phyloP scores from a whole-genome alignment of 2,888 invertebrate species.

The Callimorpha dominula region DNA sequence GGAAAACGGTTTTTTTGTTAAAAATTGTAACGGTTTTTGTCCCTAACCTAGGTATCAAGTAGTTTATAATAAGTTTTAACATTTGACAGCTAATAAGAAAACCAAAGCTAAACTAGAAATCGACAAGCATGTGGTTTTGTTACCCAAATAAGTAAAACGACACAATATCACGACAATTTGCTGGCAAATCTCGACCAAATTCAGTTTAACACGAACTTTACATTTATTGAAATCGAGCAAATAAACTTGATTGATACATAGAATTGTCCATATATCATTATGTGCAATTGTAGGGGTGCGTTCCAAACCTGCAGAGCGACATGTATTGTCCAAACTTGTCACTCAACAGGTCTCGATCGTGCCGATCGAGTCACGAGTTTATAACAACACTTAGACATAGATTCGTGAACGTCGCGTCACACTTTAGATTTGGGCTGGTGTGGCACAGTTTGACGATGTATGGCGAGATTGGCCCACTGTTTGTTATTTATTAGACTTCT shows the following conservation, averaged over 20 bases:
- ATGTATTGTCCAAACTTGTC: constrained; percentile 27
- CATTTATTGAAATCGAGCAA: constrained; percentile 4
- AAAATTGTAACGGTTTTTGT: no score
- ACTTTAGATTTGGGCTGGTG: constrained; percentile 42
- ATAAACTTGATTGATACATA: constrained; percentile 6
- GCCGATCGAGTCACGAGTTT: constrained; percentile 68
- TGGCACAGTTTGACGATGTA: constrained; percentile 44
- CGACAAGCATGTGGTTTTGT: not conserved
- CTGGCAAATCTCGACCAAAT: not conserved
- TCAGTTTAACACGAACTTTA: not conserved
- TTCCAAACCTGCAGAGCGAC: constrained; percentile 26
- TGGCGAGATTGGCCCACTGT: constrained; percentile 35
- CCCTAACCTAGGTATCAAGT: not conserved
- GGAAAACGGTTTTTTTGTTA: no score
- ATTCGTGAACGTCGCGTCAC: constrained; percentile 32
- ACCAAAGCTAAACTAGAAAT: not conserved
- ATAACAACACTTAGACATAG: constrained; percentile 44
- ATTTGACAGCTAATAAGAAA: not conserved
- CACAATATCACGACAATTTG: constrained; percentile 5
- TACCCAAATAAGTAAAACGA: not conserved
- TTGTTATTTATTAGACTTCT: constrained; percentile 40
- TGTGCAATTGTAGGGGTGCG: constrained; percentile 37
- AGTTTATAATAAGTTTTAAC: not conserved
- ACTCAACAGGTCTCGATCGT: constrained; percentile 59
- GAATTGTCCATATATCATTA: constrained; percentile 10